phyloP scores from a whole-genome alignment of 2,113 vertebrate species.

The Equus quagga region DNA sequence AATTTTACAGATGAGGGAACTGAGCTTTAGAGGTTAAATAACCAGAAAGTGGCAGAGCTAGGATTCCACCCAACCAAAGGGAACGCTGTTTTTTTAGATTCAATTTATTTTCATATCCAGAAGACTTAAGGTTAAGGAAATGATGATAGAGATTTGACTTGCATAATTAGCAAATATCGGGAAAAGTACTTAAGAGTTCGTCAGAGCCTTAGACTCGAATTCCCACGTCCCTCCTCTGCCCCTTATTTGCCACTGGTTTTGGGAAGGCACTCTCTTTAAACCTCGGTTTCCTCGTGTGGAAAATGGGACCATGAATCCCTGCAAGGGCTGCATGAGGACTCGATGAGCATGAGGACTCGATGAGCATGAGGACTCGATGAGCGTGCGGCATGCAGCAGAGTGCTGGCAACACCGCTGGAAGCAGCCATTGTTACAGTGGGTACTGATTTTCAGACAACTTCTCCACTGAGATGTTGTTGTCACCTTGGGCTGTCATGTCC shows the following conservation, averaged over 20 bases:
- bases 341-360: background rate
- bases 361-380: background rate
- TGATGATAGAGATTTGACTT: background rate
- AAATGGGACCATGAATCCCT: background rate
- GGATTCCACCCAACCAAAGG: background rate
- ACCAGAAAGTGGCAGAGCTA: background rate
- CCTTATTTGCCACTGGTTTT: background rate
- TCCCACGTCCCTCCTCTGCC: background rate
- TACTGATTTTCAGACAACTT: constrained; percentile 4
- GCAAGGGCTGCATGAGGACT: background rate
- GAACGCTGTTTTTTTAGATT: background rate
- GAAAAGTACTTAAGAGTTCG: background rate
- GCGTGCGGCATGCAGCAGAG: background rate
- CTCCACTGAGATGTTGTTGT: background rate
- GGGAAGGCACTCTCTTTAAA: background rate
- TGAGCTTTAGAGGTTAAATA: background rate
- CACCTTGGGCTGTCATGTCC: background rate
- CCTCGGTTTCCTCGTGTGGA: background rate
- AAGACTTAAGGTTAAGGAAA: constrained; percentile 24
- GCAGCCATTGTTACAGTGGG: background rate
- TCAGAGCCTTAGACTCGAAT: background rate
- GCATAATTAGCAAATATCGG: background rate
- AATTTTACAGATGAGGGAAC: background rate
- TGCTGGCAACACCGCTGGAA: background rate
- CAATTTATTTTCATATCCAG: constrained; percentile 26